phyloP scores from a whole-genome alignment of 2,113 vertebrate genomes.

The Cyrtonyx montezumae region DNA sequence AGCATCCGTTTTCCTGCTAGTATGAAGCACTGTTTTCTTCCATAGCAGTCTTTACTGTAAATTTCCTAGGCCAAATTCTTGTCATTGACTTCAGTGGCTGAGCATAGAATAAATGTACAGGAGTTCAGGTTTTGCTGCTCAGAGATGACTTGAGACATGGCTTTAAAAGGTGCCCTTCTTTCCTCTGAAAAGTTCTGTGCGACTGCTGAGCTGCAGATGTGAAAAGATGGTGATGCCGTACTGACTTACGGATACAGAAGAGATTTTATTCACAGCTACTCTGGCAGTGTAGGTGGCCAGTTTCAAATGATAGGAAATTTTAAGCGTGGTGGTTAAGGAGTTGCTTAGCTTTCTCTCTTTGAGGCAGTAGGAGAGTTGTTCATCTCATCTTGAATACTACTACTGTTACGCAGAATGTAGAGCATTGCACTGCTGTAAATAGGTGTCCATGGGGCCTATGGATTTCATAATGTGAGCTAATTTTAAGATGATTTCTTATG shows the following conservation, averaged over 20 bases:
- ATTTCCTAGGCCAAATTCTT: neutral
- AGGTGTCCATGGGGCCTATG: conserved; percentile 33
- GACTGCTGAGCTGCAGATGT: neutral
- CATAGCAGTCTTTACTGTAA: neutral
- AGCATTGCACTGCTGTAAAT: conserved; percentile 65
- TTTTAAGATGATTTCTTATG: conserved; percentile 68
- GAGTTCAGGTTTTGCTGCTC: neutral
- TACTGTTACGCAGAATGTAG: conserved; percentile 51
- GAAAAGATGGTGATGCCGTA: neutral
- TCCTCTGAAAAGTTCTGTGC: neutral
- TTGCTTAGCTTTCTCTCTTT: neutral
- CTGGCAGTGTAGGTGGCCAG: neutral
- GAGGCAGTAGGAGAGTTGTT: too few relatives aligned
- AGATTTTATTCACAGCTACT: neutral
- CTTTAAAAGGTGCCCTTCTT: neutral
- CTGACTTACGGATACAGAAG: too few relatives aligned
- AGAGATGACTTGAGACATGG: neutral
- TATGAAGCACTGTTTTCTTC: neutral
- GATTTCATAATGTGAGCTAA: conserved; percentile 27
- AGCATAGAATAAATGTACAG: neutral
- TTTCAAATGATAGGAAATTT: neutral
- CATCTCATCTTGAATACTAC: neutral
- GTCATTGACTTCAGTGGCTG: neutral
- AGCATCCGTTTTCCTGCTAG: neutral
- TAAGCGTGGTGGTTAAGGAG: neutral